phyloP scores from a whole-genome alignment of 2,888 invertebrate species.

The Zeuzera pyrina region DNA sequence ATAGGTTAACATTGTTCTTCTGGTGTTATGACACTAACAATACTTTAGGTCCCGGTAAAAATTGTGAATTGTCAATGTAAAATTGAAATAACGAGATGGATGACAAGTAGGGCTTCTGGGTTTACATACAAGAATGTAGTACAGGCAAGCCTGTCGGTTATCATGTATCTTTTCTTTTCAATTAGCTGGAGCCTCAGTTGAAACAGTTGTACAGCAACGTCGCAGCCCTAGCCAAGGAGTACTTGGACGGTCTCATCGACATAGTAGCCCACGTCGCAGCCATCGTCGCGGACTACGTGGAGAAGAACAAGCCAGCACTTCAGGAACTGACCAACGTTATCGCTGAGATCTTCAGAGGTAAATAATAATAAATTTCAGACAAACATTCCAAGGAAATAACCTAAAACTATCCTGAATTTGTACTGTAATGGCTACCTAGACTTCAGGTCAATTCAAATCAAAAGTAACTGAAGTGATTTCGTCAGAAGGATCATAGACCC shows the following conservation, averaged over 20 bases:
- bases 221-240: conserved; percentile 45
- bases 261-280: conserved; percentile 68
- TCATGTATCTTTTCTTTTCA: not conserved
- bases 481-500: too few relatives aligned
- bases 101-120: too few relatives aligned
- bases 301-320: conserved; percentile 78
- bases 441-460: too few relatives aligned
- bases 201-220: conserved; percentile 42
- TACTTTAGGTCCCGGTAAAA: too few relatives aligned
- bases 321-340: conserved; percentile 72
- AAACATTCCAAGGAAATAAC: not conserved
- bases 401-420: not conserved
- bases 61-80: too few relatives aligned
- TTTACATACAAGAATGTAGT: too few relatives aligned
- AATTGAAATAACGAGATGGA: too few relatives aligned
- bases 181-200: conserved; percentile 48
- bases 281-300: conserved; percentile 68
- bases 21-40: too few relatives aligned
- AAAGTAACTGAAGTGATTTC: too few relatives aligned
- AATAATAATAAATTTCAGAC: conserved; percentile 6
- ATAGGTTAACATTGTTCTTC: too few relatives aligned
- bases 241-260: conserved; percentile 49
- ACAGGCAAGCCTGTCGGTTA: too few relatives aligned
- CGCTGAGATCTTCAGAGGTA: conserved; percentile 68
- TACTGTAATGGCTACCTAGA: too few relatives aligned